Base-by-base conservation (phyloP, 1,140 invertebrate species). In the Penaeus japonicus region DNA sequence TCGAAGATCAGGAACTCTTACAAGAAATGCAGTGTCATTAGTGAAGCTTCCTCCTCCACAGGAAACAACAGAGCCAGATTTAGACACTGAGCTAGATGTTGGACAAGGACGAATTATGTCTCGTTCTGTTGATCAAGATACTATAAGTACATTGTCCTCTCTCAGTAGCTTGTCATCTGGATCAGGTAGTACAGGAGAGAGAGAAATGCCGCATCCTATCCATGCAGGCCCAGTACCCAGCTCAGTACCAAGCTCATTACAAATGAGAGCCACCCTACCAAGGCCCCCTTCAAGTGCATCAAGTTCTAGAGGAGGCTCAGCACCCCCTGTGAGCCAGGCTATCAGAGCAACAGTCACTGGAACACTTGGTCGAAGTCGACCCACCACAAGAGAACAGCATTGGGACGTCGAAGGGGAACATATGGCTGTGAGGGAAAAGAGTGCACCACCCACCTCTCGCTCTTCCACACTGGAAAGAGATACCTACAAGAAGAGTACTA, bases 31-130 rank as follows among this genome's bases (percentile, higher is more conserved):
- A 4, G 96, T 96, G 24, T 96, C 96, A 30, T 92, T 97, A 53
- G 95, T 96, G 12, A 96, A 96, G 91, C 92, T 97, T 65, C 96
- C 96, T 62, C 96, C 96, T 30, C 96, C 96, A 4, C 94, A 96
- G 55, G 96, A 97, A 92, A 95, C 95, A 62, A 89, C 90, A 24
- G 91, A 91, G 77, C 90, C 91, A 84, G 95, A 96, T 82, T 93
- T 94, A 20, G 95, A 96, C 82, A 94, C 94, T 57, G 94, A 95
- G 89, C 93, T 93, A 59, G 94, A 94, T 27, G 55, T 65, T 30
- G 47, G 54, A 32, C 54, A 47, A 47, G 53, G 24, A 10, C 73
- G 77, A 24, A 89, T 79, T 17, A 84, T 89, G 75, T 70, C 89
- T 20, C 65, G 81, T 2, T 87, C 85, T 7, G 84, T 87, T 15